These are phyloP conservation scores for Bruchidius siliquastri DNA, from an alignment of 2,888 invertebrate species.

Conservation along the genomic window DNA sequence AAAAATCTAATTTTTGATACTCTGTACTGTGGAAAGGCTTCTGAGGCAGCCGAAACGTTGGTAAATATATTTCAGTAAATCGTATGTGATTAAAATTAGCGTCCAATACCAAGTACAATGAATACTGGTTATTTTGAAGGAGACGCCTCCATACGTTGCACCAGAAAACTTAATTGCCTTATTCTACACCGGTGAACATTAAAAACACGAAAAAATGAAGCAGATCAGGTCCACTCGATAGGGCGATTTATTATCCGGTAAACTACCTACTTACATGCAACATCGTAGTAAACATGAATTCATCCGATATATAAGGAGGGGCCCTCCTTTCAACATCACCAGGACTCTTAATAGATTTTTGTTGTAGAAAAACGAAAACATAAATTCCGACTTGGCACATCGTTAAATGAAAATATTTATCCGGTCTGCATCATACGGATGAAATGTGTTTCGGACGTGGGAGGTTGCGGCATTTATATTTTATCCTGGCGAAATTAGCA, in stretches of 20 bases:
- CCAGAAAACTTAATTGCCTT: neutral
- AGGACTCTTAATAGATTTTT: conserved; percentile 34
- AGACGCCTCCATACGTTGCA: neutral
- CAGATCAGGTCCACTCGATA: neutral
- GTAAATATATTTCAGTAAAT: too few species aligned
- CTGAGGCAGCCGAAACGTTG: too few species aligned
- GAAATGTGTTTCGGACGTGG: neutral
- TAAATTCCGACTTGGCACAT: conserved; percentile 27
- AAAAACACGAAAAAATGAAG: neutral
- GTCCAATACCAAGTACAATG: too few species aligned
- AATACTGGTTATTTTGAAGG: too few species aligned
- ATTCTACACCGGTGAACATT: neutral
- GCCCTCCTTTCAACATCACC: conserved; percentile 24
- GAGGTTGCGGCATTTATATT: neutral
- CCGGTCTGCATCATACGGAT: neutral
- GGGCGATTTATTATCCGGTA: conserved; percentile 30
- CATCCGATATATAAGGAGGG: conserved; percentile 35
- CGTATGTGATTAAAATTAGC: too few species aligned
- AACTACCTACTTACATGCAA: conserved; percentile 40
- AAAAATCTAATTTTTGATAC: too few species aligned
- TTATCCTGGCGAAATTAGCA: neutral
- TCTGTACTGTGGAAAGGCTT: too few species aligned
- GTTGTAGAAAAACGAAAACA: conserved; percentile 28
- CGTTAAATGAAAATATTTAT: conserved; percentile 8
- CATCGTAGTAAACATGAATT: conserved; percentile 41